Evolutionary conservation across 2,888 invertebrate genomes (phyloP).

Genomic region (Tachina fera): DNA sequence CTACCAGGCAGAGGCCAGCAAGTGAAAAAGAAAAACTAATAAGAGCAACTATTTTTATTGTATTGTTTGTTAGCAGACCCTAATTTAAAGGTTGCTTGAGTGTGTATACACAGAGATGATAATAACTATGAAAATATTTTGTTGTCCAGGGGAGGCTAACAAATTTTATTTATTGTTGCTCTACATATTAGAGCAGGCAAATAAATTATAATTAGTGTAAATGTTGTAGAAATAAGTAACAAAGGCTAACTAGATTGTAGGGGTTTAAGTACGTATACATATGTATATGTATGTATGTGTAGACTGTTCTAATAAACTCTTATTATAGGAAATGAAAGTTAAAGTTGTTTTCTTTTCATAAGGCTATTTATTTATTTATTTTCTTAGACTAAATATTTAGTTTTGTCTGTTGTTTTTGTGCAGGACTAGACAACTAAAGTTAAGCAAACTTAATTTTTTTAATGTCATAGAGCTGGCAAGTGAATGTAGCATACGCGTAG

Average conservation of each 20-base stretch:
- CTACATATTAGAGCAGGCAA: slow-evolving; percentile 42
- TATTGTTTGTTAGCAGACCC: slow-evolving; percentile 43
- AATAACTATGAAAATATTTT: slow-evolving; percentile 64
- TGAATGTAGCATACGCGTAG: too few relatives aligned
- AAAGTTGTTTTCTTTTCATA: slow-evolving; percentile 19
- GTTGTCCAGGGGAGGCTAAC: slow-evolving; percentile 1
- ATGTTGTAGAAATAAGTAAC: slow-evolving; percentile 56
- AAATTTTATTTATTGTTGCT: slow-evolving; percentile 46
- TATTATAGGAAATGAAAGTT: slow-evolving; percentile 11
- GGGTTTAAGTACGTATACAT: neutral
- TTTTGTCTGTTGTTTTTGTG: too few relatives aligned
- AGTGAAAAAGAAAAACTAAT: neutral
- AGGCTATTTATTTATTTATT: neutral
- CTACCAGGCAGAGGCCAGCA: slow-evolving; percentile 3
- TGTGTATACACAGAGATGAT: slow-evolving; percentile 28
- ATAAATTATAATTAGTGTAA: slow-evolving; percentile 71
- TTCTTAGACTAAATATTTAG: too few relatives aligned
- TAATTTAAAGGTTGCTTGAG: slow-evolving; percentile 55
- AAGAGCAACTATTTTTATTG: slow-evolving; percentile 37
- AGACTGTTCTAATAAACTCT: neutral
- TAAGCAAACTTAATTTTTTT: too few relatives aligned
- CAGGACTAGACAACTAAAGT: too few relatives aligned
- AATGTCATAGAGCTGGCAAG: too few relatives aligned
- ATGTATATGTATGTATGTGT: neutral
- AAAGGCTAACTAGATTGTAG: slow-evolving; percentile 44